Evolutionary conservation across 2,888 invertebrate species (phyloP).

Genomic region (Phasia obesa): DNA sequence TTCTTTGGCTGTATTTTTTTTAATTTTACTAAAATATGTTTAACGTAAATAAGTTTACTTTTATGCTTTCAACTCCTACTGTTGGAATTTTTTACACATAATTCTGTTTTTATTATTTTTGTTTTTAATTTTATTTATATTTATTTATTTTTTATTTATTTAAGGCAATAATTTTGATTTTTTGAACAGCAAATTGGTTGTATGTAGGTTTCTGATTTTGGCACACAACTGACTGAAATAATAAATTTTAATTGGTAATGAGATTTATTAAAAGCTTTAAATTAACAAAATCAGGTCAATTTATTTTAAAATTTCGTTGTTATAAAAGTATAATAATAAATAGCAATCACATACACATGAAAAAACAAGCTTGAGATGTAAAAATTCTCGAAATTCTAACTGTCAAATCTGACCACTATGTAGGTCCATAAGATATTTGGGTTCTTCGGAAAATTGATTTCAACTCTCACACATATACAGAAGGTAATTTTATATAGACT

Average conservation of each 20-base stretch:
- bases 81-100: slow-evolving; percentile 24
- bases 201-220: slow-evolving; percentile 53
- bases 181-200: slow-evolving; percentile 27
- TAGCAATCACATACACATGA: too few species aligned
- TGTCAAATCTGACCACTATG: too few species aligned
- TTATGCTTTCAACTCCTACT: slow-evolving; percentile 56
- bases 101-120: not conserved
- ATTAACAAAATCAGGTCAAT: too few species aligned
- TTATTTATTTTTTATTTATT: slow-evolving; percentile 40
- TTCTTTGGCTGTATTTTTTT: slow-evolving; percentile 33
- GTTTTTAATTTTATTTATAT: slow-evolving; percentile 16
- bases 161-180: slow-evolving; percentile 45
- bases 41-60: slow-evolving; percentile 8
- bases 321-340: too few species aligned
- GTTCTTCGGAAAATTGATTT: too few species aligned
- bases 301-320: too few species aligned
- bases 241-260: not conserved
- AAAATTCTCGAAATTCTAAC: too few species aligned
- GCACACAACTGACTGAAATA: slow-evolving; percentile 31
- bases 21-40: slow-evolving; percentile 36
- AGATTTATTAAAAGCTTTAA: not conserved
- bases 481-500: too few species aligned
- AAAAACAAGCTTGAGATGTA: too few species aligned
- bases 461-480: too few species aligned
- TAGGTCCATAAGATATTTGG: too few species aligned